Evolutionary conservation across 2,113 vertebrate genomes (phyloP).

Genomic region (Amia ocellicauda): DNA sequence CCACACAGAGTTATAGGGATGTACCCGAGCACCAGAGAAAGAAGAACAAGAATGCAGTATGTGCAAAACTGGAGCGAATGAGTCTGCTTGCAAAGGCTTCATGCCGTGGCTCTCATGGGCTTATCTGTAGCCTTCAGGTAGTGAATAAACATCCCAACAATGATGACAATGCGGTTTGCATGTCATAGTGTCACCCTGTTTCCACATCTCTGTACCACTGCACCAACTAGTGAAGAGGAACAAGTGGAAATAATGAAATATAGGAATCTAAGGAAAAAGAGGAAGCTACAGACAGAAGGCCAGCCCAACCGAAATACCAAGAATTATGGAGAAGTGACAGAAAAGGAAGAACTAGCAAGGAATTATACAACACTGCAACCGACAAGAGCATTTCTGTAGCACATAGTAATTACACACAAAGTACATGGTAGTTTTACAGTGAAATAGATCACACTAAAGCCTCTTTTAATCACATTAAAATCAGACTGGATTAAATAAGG

Average conservation of each 20-base stretch:
- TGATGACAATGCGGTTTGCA: constrained; percentile 64
- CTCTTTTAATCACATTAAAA: no score
- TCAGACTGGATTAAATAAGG: no score
- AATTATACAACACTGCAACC: constrained; percentile 76
- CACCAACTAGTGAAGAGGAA: constrained; percentile 82
- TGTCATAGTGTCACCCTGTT: constrained; percentile 75
- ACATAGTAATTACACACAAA: neutral
- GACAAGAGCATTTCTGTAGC: constrained; percentile 45
- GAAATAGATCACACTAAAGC: neutral
- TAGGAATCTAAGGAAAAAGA: constrained; percentile 91
- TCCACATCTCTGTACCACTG: constrained; percentile 78
- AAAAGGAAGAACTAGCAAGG: constrained; percentile 89
- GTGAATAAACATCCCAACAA: constrained; percentile 23
- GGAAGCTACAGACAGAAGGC: constrained; percentile 76
- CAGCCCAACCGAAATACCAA: constrained; percentile 84
- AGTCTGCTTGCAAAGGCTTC: neutral
- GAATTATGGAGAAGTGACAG: constrained; percentile 96
- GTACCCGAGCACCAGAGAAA: no score
- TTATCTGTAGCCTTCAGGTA: constrained; percentile 2
- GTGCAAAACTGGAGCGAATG: no score
- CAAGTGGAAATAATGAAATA: constrained; percentile 87
- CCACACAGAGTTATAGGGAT: no score
- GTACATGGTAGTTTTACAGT: neutral
- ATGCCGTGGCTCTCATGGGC: neutral
- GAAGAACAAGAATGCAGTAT: no score